These are phyloP conservation scores for Araneus ventricosus DNA, from an alignment of 1,140 invertebrate genomes.

Conservation along the genomic window DNA sequence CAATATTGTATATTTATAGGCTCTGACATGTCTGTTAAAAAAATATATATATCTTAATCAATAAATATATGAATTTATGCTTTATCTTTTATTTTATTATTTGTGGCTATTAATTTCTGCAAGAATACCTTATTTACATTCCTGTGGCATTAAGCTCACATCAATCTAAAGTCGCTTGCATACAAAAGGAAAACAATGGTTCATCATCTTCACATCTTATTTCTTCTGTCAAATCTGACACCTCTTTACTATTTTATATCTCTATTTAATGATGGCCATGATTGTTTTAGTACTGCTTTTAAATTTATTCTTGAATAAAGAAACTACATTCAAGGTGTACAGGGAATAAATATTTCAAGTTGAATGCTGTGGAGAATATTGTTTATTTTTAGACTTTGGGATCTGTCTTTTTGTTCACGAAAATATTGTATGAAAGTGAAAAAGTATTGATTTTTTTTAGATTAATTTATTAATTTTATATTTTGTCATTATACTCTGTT, in stretches of 20 bases:
- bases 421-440: too few species aligned
- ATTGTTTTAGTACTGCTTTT: background rate
- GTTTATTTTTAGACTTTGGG: too few species aligned
- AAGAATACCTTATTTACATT: slow-evolving; percentile 23
- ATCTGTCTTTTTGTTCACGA: too few species aligned
- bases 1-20: too few species aligned
- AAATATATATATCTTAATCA: too few species aligned
- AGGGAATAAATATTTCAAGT: too few species aligned
- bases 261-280: background rate
- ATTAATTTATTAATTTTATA: too few species aligned
- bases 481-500: too few species aligned
- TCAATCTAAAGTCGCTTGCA: background rate
- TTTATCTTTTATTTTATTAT: background rate
- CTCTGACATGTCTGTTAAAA: too few species aligned
- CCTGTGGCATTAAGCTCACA: background rate
- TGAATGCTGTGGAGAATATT: too few species aligned
- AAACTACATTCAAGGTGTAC: too few species aligned
- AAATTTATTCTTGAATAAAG: background rate
- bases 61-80: background rate
- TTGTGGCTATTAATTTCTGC: background rate
- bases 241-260: background rate
- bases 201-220: background rate
- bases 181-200: slow-evolving; percentile 1
- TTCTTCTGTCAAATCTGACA: slow-evolving; percentile 4
- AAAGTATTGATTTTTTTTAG: too few species aligned